A percentile compares a stretch with the other conserved stretches of the same genome.
Evolutionary conservation across 1,140 invertebrate genomes (phyloP).

Genomic region (Trypoxylus dichotomus): DNA sequence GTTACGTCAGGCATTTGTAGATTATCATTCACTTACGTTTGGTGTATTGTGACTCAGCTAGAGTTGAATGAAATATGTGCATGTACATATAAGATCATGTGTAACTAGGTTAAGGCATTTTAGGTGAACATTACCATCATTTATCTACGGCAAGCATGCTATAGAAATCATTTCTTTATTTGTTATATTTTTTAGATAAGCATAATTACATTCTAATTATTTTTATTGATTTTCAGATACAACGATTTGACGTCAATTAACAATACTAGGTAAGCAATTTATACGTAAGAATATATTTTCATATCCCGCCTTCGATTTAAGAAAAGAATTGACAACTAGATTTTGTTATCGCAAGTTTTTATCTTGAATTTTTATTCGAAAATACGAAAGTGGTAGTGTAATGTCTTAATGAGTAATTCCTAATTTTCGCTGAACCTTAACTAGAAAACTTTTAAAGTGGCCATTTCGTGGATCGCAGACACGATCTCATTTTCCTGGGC

Average conservation of each 20-base stretch:
- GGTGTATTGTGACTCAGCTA: no score
- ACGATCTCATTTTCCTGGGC: neutral
- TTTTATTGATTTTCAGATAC: neutral
- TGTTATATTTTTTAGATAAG: neutral
- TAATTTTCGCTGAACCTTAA: constrained; percentile 6
- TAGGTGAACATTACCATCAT: no score
- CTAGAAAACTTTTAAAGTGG: neutral
- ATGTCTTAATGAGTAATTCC: neutral
- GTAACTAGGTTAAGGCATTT: no score
- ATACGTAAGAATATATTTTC: no score
- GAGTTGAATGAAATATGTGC: no score
- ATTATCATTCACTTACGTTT: no score
- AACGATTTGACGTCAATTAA: neutral
- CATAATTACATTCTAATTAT: no score
- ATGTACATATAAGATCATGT: no score
- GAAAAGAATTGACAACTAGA: neutral
- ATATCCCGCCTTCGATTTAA: no score
- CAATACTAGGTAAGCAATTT: neutral
- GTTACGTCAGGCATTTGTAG: no score
- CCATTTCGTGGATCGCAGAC: neutral
- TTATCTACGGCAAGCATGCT: no score
- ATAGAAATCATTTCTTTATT: neutral
- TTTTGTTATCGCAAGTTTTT: neutral
- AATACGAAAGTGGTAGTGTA: neutral
- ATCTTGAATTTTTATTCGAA: neutral